Evolutionary conservation across 2,113 vertebrate species (phyloP).

Genomic region (Isurus oxyrinchus): DNA sequence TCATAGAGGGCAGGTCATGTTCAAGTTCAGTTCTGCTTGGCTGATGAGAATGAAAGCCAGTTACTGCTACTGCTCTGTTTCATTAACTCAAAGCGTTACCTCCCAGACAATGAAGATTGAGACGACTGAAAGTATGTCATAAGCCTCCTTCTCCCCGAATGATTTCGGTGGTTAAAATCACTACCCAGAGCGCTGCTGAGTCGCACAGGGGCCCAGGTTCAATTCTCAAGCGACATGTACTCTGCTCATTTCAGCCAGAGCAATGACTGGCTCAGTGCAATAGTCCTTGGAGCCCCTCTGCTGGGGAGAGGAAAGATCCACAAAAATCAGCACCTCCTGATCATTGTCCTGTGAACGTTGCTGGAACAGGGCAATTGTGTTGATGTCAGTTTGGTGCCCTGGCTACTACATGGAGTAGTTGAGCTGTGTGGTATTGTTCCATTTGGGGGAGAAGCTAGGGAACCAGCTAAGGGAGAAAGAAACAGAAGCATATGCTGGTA

Average conservation of each 20-base stretch:
- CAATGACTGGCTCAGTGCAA: not conserved
- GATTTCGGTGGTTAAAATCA: not conserved
- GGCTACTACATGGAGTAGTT: not conserved
- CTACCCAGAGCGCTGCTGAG: not conserved
- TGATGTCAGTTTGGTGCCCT: not conserved
- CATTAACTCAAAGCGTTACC: not conserved
- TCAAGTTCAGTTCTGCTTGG: not conserved
- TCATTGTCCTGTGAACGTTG: no score
- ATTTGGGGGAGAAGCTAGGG: not conserved
- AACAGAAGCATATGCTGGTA: no score
- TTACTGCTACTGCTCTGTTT: not conserved
- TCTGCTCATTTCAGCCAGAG: not conserved
- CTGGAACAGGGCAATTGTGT: not conserved
- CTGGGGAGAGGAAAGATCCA: not conserved
- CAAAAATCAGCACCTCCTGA: not conserved
- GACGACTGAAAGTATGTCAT: not conserved
- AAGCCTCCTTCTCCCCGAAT: not conserved
- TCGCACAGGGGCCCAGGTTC: not conserved
- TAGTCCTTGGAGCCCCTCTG: not conserved
- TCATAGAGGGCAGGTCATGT: not conserved
- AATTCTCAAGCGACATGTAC: not conserved
- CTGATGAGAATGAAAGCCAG: not conserved
- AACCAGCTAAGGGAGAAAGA: not conserved
- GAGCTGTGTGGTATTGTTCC: not conserved
- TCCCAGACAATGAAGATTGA: not conserved